A percentile compares a stretch with the other conserved stretches of the same genome.
phyloP scores from a whole-genome alignment of 2,113 vertebrate species.

The Albula goreensis region DNA sequence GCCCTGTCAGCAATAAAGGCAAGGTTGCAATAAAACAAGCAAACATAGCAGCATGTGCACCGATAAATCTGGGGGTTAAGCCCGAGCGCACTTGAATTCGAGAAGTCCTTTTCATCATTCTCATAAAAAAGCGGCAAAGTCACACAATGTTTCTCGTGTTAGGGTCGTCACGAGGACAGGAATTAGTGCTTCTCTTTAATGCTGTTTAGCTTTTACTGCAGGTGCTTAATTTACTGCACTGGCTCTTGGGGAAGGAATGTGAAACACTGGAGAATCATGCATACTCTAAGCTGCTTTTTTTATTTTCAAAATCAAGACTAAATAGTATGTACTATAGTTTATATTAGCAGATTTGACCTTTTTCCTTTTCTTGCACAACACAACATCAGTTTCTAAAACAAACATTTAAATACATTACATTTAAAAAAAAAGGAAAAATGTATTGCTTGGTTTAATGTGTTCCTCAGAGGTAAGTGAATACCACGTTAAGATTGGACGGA shows the following conservation, averaged over 20 bases:
- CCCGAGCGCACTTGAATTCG: conserved; percentile 58
- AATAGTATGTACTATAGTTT: neutral
- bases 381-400: neutral
- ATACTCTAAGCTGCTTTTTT: neutral
- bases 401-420: neutral
- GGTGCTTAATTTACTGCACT: neutral
- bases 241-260: neutral
- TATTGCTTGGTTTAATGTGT: too few relatives aligned
- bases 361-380: neutral
- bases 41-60: conserved; percentile 61
- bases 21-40: conserved; percentile 70
- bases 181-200: conserved; percentile 36
- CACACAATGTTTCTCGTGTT: conserved; percentile 37
- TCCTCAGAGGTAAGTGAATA: too few relatives aligned
- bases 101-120: conserved; percentile 45
- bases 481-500: neutral
- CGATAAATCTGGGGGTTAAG: conserved; percentile 72
- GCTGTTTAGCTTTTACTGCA: neutral
- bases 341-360: neutral
- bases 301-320: neutral
- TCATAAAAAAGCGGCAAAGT: conserved; percentile 63
- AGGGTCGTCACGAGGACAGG: conserved; percentile 41
- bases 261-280: neutral
- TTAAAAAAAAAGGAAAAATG: neutral
- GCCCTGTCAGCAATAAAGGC: conserved; percentile 70